phyloP scores from a whole-genome alignment of 2,888 invertebrate species.

The Cerastis rubricosa region DNA sequence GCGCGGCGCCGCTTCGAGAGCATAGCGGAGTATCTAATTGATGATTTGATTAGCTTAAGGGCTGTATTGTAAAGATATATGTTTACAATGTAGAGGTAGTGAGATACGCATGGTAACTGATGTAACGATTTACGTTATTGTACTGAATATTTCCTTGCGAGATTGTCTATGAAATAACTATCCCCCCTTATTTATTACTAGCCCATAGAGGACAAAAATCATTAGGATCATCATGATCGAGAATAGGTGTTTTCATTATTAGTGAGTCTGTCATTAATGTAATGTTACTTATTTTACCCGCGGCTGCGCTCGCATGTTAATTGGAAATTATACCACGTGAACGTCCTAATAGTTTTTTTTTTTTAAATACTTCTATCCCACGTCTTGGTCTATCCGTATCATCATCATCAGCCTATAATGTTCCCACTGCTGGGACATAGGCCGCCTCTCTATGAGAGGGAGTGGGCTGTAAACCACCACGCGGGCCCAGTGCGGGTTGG shows the following conservation, averaged over 20 bases:
- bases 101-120: constrained; percentile 20
- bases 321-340: background rate
- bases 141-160: constrained; percentile 3
- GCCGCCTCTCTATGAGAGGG: no score
- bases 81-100: constrained; percentile 13
- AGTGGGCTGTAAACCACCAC: no score
- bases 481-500: no score
- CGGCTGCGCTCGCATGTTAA: background rate
- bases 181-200: background rate
- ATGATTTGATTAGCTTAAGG: constrained; percentile 54
- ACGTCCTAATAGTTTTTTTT: background rate
- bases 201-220: background rate
- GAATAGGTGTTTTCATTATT: background rate
- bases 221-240: background rate
- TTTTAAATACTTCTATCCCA: no score
- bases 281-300: background rate
- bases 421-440: no score
- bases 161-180: constrained; percentile 9
- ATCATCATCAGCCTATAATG: no score
- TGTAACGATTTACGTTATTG: constrained; percentile 12
- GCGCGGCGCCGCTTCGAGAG: constrained; percentile 20
- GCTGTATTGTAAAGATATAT: constrained; percentile 39
- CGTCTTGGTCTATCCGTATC: background rate
- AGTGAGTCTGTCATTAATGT: background rate
- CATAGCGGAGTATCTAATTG: constrained; percentile 44